These are phyloP conservation scores for Menidia beryllina DNA, from an alignment of 2,113 vertebrate species.

Conservation along the genomic window DNA sequence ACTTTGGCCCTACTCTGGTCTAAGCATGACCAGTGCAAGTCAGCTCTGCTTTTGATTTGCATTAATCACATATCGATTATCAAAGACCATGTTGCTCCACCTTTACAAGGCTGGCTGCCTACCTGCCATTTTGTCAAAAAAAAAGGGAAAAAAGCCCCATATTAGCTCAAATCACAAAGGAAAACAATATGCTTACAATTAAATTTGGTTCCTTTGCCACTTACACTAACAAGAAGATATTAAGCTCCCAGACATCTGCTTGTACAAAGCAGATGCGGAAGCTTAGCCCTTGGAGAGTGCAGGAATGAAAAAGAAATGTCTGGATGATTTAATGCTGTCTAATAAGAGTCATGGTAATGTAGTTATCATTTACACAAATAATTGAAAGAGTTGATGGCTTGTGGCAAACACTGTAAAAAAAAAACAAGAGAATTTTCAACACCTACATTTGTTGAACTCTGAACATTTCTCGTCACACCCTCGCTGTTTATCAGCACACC, in stretches of 20 bases:
- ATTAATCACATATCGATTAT: constrained; percentile 39
- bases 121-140: constrained; percentile 4
- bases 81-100: not conserved
- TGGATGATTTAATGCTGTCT: constrained; percentile 36
- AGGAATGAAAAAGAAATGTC: constrained; percentile 30
- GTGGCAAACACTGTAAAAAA: constrained; percentile 18
- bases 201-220: constrained; percentile 17
- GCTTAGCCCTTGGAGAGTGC: constrained; percentile 21
- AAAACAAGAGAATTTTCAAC: constrained; percentile 10
- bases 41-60: constrained; percentile 20
- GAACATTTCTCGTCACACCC: constrained; percentile 18
- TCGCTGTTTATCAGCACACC: constrained; percentile 19
- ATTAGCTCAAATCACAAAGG: constrained; percentile 6
- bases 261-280: no score
- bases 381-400: constrained; percentile 8
- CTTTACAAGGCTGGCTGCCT: constrained; percentile 16
- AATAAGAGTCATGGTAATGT: constrained; percentile 30
- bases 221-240: constrained; percentile 41
- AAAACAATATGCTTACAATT: constrained; percentile 20
- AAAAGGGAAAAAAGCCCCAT: no score
- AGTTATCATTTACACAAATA: constrained; percentile 20
- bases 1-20: constrained; percentile 27
- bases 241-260: constrained; percentile 46
- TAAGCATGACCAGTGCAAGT: constrained; percentile 17
- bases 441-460: constrained; percentile 23